These are phyloP conservation scores for Regulus satrapa DNA, from an alignment of 2,113 vertebrate species.

Conservation along the genomic window DNA sequence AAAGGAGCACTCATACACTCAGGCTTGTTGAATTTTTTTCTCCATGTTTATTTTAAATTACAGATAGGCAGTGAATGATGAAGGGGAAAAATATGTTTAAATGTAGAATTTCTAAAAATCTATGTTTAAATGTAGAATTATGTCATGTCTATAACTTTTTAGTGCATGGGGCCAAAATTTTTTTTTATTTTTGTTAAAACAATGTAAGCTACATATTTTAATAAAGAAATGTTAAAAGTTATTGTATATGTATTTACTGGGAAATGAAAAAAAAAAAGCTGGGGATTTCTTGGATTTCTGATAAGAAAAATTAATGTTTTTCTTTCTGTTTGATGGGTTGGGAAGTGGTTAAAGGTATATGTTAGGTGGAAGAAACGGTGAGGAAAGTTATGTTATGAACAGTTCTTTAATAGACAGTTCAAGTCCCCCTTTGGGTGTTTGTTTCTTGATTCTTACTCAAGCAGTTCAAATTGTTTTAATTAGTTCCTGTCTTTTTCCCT, in stretches of 20 bases:
- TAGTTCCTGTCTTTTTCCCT: not conserved
- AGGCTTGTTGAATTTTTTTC: not conserved
- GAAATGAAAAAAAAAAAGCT: not conserved
- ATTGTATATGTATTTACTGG: not conserved
- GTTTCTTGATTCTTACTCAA: not conserved
- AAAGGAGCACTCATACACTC: not conserved
- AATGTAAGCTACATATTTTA: not conserved
- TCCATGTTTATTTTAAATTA: not conserved
- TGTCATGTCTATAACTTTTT: not conserved
- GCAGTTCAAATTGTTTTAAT: not conserved
- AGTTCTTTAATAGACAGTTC: not conserved
- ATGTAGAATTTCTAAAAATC: not conserved
- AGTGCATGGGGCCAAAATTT: not conserved
- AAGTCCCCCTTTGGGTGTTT: not conserved
- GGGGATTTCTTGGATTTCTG: not conserved
- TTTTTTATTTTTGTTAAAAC: not conserved
- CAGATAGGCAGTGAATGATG: not conserved
- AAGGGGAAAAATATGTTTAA: not conserved
- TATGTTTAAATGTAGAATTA: not conserved
- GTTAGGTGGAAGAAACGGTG: not conserved
- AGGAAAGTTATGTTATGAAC: not conserved
- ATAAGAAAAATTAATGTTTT: not conserved
- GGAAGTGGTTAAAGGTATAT: not conserved
- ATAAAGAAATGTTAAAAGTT: not conserved
- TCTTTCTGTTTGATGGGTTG: not conserved